These are phyloP conservation scores for Conomelus anceps DNA, from an alignment of 2,888 invertebrate genomes.

Conservation along the genomic window DNA sequence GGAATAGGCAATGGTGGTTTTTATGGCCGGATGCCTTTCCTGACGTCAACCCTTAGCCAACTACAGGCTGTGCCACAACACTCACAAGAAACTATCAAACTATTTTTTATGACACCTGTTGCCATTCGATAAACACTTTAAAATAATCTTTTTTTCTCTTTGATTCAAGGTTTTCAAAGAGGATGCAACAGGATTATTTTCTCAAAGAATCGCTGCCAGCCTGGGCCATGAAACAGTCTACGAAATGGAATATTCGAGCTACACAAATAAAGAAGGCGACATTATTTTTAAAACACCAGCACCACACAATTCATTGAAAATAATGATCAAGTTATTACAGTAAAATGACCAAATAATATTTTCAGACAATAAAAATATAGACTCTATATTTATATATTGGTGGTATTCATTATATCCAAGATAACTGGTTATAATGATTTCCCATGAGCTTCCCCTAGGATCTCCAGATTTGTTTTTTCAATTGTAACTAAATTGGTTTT, in stretches of 20 bases:
- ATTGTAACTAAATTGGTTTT: too few species aligned
- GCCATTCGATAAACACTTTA: background rate
- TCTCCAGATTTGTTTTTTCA: too few species aligned
- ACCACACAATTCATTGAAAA: conserved; percentile 66
- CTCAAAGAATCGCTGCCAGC: conserved; percentile 65
- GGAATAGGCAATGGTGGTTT: too few species aligned
- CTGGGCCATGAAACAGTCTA: conserved; percentile 58
- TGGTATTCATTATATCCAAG: too few species aligned
- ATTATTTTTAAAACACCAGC: conserved; percentile 56
- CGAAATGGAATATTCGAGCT: conserved; percentile 63
- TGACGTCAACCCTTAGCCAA: too few species aligned
- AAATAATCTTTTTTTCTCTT: background rate
- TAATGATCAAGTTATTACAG: conserved; percentile 48
- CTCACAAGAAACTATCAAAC: too few species aligned
- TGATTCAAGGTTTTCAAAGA: conserved; percentile 63
- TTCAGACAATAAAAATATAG: background rate
- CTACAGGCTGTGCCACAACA: too few species aligned
- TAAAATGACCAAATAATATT: background rate
- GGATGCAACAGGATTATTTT: conserved; percentile 73
- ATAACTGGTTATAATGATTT: too few species aligned
- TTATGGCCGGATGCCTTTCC: too few species aligned
- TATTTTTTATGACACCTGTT: too few species aligned
- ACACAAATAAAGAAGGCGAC: conserved; percentile 53
- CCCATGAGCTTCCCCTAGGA: too few species aligned
- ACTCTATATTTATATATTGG: background rate